Base-by-base conservation (phyloP, 2,113 vertebrate species). In the Peromyscus californicus region DNA sequence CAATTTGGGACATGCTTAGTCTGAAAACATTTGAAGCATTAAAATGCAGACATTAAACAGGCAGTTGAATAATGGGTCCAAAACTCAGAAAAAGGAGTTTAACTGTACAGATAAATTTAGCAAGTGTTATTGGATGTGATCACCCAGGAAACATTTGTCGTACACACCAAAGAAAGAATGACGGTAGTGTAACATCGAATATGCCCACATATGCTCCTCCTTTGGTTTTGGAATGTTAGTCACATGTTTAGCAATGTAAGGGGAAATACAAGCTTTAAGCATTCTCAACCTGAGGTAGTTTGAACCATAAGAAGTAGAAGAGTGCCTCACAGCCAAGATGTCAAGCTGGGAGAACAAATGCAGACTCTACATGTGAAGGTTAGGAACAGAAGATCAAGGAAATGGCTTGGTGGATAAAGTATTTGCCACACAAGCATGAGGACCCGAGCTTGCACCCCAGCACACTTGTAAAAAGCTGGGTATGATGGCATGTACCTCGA, bases 21-120 rank as follows among this genome's bases (percentile, higher is more conserved):
- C 90, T 75, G 16, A 92, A 92, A 87, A 82, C 42, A 17, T 90
- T 72, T 86, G 31, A 94, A 78, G 67, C 22, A 70, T 82, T 78
- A n/a, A 82, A 78, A 48, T 80, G 65, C 11, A 85, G 15, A 82
- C 42, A n/a, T 85, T 96, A 84, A 93, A 22, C 36, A 95, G 45
- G 31, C 29, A 82, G 24, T 67, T 94, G 12, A 94, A 89, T 74
- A 94, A 86, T 61, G 4, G 42, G 9, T 90, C 83, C 89, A 75
- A 29, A 94, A 54, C 63, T 89, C 90, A 94, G 29, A 94, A 95
- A 95, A 83, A 96, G 33, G 78, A 10, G 17, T 85, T 92, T 90
- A 12, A 31, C 13, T 88, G 13, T n/a, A 94, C 22, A 95, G 9
- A 93, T 61, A 61, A 84, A 94, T 97, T 70, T 91, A 36, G 65